Conservation (phyloP, 2,113 vertebrate genomes). For the Jaculus jaculus region DNA sequence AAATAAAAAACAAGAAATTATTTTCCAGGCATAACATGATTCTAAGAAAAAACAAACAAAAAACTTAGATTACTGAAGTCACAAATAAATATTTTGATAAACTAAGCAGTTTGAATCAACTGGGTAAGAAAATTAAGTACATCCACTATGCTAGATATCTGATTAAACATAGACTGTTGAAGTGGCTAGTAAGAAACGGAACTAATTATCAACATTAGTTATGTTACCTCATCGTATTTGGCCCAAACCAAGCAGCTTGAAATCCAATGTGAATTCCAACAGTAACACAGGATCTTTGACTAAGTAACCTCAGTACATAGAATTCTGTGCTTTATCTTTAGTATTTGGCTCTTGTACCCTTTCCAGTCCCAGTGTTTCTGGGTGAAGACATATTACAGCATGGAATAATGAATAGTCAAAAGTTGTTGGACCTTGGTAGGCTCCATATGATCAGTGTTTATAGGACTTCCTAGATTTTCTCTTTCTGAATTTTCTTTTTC, state of each 20-base stretch:
- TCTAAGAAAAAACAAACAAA: not conserved
- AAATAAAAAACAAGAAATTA: not conserved
- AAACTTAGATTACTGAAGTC: not conserved
- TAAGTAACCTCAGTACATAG: no score
- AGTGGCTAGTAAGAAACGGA: not conserved
- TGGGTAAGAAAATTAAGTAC: not conserved
- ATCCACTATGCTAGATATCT: not conserved
- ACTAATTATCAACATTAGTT: not conserved
- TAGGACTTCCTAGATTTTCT: not conserved
- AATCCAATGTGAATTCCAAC: not conserved
- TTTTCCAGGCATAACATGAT: not conserved
- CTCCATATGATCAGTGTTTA: not conserved
- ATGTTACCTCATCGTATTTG: not conserved
- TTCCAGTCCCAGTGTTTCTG: fast-evolving
- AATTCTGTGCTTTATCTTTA: not conserved
- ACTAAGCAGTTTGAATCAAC: not conserved
- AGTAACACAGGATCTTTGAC: not conserved
- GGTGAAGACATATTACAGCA: fast-evolving
- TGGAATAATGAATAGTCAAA: fast-evolving
- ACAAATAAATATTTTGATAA: not conserved
- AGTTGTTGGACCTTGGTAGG: not conserved
- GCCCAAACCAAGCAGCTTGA: not conserved
- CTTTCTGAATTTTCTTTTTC: not conserved
- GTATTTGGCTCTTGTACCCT: fast-evolving
- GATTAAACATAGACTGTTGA: not conserved